These are phyloP conservation scores for Mycetomoellerius zeteki DNA, from an alignment of 1,140 invertebrate genomes.

Conservation along the genomic window DNA sequence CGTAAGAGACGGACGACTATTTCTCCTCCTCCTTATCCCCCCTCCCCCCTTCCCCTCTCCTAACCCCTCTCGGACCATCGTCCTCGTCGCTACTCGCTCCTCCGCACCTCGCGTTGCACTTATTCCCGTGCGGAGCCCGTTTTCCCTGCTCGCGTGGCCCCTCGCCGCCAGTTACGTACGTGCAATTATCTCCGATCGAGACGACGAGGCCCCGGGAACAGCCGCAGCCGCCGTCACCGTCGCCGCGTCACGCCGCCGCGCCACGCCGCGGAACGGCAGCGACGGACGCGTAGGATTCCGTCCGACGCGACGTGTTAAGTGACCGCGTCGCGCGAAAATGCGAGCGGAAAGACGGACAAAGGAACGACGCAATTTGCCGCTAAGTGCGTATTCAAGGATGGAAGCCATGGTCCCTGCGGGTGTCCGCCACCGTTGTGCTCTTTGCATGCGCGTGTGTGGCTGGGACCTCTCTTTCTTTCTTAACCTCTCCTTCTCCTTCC, in stretches of 20 bases:
- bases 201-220: background rate
- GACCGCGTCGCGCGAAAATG: background rate
- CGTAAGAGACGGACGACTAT: conserved; percentile 20
- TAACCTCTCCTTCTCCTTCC: conserved; percentile 21
- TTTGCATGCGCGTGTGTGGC: conserved; percentile 55
- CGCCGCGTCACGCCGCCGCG: background rate
- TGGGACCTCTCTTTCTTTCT: conserved; percentile 62
- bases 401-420: conserved; percentile 68
- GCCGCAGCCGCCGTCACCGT: background rate
- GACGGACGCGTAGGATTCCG: conserved; percentile 6
- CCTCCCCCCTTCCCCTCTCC: background rate
- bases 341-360: conserved; percentile 62
- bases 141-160: conserved; percentile 23
- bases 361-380: conserved; percentile 70
- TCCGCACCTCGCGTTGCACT: background rate
- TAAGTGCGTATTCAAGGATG: conserved; percentile 75
- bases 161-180: conserved; percentile 21
- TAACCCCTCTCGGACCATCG: background rate
- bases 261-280: background rate
- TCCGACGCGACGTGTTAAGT: conserved; percentile 10
- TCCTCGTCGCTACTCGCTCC: background rate
- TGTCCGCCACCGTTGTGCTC: conserved; percentile 42
- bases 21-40: background rate
- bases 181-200: conserved; percentile 2
- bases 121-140: background rate